These are phyloP conservation scores for Clarias pachynema DNA, from an alignment of 2,797 vertebrate species.

Conservation along the genomic window DNA sequence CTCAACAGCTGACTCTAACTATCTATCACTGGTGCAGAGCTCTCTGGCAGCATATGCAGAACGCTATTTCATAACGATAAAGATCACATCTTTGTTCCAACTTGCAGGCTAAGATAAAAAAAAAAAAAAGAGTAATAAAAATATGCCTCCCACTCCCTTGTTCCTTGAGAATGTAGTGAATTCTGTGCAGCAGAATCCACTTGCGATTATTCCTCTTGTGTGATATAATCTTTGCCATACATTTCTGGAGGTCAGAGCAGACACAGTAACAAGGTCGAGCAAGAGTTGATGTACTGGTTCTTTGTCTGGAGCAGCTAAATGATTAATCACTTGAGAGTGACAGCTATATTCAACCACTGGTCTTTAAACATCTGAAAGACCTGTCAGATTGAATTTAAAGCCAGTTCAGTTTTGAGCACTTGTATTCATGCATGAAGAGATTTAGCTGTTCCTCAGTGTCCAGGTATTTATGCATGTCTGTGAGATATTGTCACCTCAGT, in stretches of 20 bases:
- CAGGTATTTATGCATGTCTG: conserved; percentile 47
- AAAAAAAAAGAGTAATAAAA: conserved; percentile 40
- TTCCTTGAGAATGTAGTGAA: conserved; percentile 56
- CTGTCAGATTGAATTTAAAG: conserved; percentile 55
- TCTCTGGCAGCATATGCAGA: conserved; percentile 58
- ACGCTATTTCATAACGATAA: conserved; percentile 57
- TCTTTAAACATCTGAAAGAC: conserved; percentile 56
- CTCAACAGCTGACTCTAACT: conserved; percentile 52
- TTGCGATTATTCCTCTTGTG: conserved; percentile 61
- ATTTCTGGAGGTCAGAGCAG: conserved; percentile 68
- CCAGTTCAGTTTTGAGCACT: conserved; percentile 31
- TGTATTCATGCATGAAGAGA: conserved; percentile 44
- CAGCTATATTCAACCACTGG: conserved; percentile 56
- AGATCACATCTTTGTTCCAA: conserved; percentile 54
- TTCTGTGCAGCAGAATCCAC: conserved; percentile 62
- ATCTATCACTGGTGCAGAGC: conserved; percentile 41
- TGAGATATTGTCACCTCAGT: conserved; percentile 34
- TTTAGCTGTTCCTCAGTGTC: conserved; percentile 32
- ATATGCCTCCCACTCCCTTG: conserved; percentile 33
- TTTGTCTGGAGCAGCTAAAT: conserved; percentile 51
- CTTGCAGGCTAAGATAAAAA: conserved; percentile 56
- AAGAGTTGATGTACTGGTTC: conserved; percentile 60
- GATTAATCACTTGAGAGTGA: conserved; percentile 58
- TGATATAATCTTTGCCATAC: conserved; percentile 71
- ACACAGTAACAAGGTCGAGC: conserved; percentile 69